Evolutionary conservation across 2,797 vertebrate genomes (phyloP), one percentile per base, ranked within the genome.

Genomic region (Mus caroli): DNA sequence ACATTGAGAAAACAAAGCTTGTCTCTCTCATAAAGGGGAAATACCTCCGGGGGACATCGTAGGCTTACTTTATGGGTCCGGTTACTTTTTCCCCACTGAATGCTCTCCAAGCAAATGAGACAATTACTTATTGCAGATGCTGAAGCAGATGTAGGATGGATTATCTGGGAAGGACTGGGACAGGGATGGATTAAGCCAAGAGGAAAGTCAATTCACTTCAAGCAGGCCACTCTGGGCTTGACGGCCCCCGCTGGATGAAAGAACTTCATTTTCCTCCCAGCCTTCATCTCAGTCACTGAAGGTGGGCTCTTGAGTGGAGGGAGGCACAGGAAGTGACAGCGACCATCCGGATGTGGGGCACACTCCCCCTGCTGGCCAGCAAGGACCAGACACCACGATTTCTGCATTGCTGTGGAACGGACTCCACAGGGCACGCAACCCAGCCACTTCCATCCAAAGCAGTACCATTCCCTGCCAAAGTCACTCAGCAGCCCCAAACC

Each of bases 1-100:
- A 64, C 50, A 92, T 54, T 91, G 26, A 52, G 58, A 86, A 96
- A n/a, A 50, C 64, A 37, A 94, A 24, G 46, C 37, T 93, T 92
- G 87, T n/a, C 28, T 91, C 43, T 76, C 14, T 83, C 69, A 43
- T 10, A 94, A 94, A 82, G 6, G 83, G 83, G 82, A 91, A 60
- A 54, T 62, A 60, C 78, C 77, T 64, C 77, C 34, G 54, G 91
- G 93, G 17, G 4, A 19, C 52, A 78, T 56, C 26, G 92, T 28
- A 52, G 37, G 19, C 79, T 96, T 82, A 13, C 20, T 83, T 75
- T 76, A 22, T 6, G 69, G 34, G 12, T 20, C n/a, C 20, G 24
- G 28, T 78, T 90, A 75, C n/a, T 43, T 77, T 76, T 76, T 13
- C 15, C n/a, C 1, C 46, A 73, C 6, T 40, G 8, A 62, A 50